A percentile compares a stretch with the other conserved stretches of the same genome.
phyloP scores from a whole-genome alignment of 2,797 vertebrate genomes.

The Malacoctenus gilli region DNA sequence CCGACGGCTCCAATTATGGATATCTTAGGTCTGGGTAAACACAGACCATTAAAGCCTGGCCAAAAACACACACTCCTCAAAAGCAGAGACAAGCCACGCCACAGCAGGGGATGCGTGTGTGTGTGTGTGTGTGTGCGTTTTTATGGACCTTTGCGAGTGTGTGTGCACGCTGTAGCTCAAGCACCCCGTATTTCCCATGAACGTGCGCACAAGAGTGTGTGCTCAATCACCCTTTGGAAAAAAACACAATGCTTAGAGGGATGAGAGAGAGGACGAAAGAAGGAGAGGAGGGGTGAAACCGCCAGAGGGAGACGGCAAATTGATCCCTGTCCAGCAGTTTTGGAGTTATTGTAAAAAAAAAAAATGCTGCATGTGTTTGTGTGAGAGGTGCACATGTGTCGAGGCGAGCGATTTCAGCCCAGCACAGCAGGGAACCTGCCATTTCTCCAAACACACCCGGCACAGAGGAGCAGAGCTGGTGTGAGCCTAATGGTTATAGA shows the following conservation, averaged over 20 bases:
- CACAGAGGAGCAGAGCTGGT: constrained; percentile 54
- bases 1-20: constrained; percentile 74
- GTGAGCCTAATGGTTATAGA: constrained; percentile 67
- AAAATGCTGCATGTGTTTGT: constrained; percentile 54
- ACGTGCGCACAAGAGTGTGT: constrained; percentile 65
- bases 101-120: constrained; percentile 63
- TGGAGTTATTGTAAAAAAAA: constrained; percentile 45
- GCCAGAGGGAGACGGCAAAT: constrained; percentile 67
- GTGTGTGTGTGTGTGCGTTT: constrained; percentile 32
- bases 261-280: constrained; percentile 17
- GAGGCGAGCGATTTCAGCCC: constrained; percentile 51
- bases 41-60: constrained; percentile 66
- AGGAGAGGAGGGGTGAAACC: constrained; percentile 30
- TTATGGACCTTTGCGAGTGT: constrained; percentile 34
- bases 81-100: constrained; percentile 62
- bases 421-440: constrained; percentile 62
- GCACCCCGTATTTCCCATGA: constrained; percentile 56
- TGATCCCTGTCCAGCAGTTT: constrained; percentile 75
- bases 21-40: constrained; percentile 70
- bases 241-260: constrained; percentile 61
- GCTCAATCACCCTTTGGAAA: constrained; percentile 71
- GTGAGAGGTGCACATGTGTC: constrained; percentile 57
- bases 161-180: constrained; percentile 38
- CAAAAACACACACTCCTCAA: constrained; percentile 72
- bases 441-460: constrained; percentile 65